A percentile compares a stretch with the other conserved stretches of the same genome.
Evolutionary conservation across 2,113 vertebrate species (phyloP).

Genomic region (Engraulis encrasicolus): DNA sequence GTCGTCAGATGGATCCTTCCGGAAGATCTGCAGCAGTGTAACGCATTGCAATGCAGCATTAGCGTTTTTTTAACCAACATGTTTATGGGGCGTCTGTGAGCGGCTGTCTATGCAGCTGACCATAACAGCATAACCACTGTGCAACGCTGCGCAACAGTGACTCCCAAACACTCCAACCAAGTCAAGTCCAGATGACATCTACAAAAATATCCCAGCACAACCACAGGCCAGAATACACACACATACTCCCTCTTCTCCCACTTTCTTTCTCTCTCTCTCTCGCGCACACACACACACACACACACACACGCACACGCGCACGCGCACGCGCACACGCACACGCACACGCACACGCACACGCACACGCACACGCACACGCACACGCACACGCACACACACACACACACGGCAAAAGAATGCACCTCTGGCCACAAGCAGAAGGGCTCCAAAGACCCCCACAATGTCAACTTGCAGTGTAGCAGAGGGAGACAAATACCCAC

Average conservation of each 20-base stretch:
- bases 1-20: neutral
- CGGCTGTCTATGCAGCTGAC: neutral
- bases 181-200: too few species aligned
- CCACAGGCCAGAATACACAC: neutral
- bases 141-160: too few species aligned
- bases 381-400: neutral
- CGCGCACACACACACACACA: neutral
- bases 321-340: too few species aligned
- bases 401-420: neutral
- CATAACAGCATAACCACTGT: too few species aligned
- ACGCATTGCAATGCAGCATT: too few species aligned
- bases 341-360: neutral
- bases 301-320: neutral
- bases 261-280: neutral
- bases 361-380: neutral
- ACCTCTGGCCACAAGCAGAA: neutral
- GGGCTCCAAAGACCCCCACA: neutral
- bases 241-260: neutral
- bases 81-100: neutral
- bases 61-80: neutral
- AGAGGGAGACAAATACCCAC: neutral
- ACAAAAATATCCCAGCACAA: neutral
- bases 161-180: conserved; percentile 2
- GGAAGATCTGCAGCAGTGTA: neutral
- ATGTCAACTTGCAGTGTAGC: neutral